Conservation (phyloP, 2,888 invertebrate genomes). For the Limnephilus rhombicus region DNA sequence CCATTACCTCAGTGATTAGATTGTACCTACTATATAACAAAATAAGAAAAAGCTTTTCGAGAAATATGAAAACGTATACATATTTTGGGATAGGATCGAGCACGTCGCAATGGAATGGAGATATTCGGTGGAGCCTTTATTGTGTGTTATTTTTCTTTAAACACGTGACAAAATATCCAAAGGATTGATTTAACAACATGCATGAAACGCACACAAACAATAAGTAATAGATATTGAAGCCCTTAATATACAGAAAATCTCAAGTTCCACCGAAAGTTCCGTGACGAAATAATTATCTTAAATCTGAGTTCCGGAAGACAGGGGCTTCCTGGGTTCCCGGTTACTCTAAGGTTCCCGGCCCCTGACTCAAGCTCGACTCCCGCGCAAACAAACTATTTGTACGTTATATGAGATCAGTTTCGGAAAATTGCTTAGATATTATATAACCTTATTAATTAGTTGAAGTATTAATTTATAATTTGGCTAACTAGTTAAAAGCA, state of each 20-base stretch:
- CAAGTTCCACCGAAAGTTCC: constrained; percentile 4
- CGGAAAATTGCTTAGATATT: constrained; percentile 55
- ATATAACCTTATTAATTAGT: constrained; percentile 53
- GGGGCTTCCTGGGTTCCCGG: neutral
- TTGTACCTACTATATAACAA: constrained; percentile 9
- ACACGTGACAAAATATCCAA: neutral
- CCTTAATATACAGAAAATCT: neutral
- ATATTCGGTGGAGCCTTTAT: neutral
- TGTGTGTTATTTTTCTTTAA: neutral
- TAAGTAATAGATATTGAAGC: neutral
- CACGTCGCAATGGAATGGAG: constrained; percentile 28
- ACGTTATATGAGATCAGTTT: constrained; percentile 61
- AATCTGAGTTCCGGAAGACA: neutral
- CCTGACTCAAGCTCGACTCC: constrained; percentile 42
- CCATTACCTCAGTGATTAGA: constrained; percentile 9
- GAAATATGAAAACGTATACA: constrained; percentile 9
- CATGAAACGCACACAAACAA: neutral
- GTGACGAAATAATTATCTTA: neutral
- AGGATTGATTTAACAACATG: neutral
- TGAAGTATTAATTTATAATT: constrained; percentile 64
- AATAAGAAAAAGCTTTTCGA: constrained; percentile 11
- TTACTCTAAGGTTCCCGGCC: no score
- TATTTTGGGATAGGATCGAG: constrained; percentile 35
- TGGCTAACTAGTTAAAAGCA: constrained; percentile 67
- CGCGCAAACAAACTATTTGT: constrained; percentile 40